Percentiles rank a stretch among this genome's conserved stretches.
phyloP scores from a whole-genome alignment of 2,797 vertebrate species.

The Eospalax fontanierii region DNA sequence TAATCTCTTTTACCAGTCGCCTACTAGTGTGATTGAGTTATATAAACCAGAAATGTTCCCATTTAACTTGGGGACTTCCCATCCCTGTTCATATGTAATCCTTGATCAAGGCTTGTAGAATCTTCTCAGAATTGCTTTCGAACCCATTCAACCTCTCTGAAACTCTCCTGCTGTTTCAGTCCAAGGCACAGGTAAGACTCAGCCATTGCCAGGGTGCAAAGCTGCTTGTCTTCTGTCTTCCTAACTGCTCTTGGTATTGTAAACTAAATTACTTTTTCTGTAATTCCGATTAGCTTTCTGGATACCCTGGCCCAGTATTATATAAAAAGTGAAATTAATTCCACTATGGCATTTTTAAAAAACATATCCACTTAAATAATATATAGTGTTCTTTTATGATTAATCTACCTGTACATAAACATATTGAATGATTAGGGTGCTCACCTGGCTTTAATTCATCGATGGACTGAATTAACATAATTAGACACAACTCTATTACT shows the following conservation, averaged over 20 bases:
- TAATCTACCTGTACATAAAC: slow-evolving; percentile 57
- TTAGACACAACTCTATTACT: slow-evolving; percentile 11
- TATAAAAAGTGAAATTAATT: slow-evolving; percentile 58
- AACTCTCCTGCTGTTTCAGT: background rate
- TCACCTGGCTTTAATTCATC: background rate
- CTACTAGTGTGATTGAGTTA: background rate
- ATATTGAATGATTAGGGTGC: slow-evolving; percentile 23
- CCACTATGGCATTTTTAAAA: background rate
- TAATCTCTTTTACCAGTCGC: background rate
- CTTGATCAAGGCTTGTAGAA: background rate
- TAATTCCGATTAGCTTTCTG: background rate
- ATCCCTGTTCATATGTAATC: background rate
- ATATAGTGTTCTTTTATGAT: slow-evolving; percentile 27
- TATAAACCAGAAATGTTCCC: background rate
- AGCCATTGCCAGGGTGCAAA: background rate
- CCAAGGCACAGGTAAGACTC: background rate
- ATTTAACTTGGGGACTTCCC: background rate
- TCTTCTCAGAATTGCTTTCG: background rate
- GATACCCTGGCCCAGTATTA: background rate
- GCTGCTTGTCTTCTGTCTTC: background rate
- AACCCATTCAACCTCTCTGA: background rate
- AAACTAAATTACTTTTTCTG: background rate
- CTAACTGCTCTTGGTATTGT: background rate
- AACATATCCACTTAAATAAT: slow-evolving; percentile 15
- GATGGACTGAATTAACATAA: slow-evolving; percentile 38